phyloP scores from a whole-genome alignment of 1,140 invertebrate genomes.

The Brachionus rubens region DNA sequence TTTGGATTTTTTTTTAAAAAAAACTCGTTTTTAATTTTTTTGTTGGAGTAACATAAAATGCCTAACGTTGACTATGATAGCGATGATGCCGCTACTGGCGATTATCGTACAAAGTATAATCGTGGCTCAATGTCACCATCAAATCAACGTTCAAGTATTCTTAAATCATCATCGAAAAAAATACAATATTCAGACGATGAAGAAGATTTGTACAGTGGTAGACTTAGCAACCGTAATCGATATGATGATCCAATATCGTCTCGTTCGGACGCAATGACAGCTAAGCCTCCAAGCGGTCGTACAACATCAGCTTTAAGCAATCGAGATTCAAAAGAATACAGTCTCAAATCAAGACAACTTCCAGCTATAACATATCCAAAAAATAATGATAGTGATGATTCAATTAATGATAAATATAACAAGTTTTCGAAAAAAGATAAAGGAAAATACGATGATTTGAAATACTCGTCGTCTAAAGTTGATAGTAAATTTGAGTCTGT shows the following conservation, averaged over 20 bases:
- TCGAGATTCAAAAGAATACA: conserved; percentile 18
- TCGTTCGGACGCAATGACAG: background rate
- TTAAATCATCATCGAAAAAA: conserved; percentile 2
- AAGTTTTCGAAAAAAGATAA: conserved; percentile 31
- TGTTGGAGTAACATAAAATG: conserved; percentile 8
- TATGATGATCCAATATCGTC: background rate
- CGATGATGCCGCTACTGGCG: conserved; percentile 12
- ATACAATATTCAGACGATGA: background rate
- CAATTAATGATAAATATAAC: conserved; percentile 4
- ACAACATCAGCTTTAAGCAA: conserved; percentile 1
- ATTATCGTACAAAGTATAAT: background rate
- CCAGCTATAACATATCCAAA: conserved; percentile 24
- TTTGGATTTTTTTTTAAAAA: background rate
- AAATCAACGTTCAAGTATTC: background rate
- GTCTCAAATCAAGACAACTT: background rate
- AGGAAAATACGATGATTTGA: background rate
- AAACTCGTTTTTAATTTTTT: background rate
- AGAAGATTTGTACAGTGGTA: background rate
- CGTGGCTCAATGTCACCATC: background rate
- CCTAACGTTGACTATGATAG: conserved; percentile 25
- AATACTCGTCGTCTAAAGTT: background rate
- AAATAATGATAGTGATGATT: conserved; percentile 42
- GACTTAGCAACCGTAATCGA: background rate
- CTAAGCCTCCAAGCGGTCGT: conserved; percentile 23
- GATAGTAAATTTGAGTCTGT: background rate